Percentiles rank a stretch among this genome's conserved stretches.
These are phyloP conservation scores for Polymixis flavicincta DNA, from an alignment of 2,888 invertebrate species.

Conservation along the genomic window DNA sequence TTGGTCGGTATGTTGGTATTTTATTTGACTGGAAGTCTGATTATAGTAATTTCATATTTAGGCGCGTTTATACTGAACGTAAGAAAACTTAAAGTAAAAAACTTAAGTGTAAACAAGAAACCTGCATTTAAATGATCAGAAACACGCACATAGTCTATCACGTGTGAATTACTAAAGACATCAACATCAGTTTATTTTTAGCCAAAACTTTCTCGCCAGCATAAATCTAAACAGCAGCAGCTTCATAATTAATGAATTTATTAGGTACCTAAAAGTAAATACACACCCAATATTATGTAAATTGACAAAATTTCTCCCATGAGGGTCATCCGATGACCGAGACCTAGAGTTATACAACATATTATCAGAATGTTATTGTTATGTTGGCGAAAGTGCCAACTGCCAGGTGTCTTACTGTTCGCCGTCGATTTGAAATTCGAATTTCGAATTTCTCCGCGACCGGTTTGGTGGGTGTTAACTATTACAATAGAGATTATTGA, in stretches of 20 bases:
- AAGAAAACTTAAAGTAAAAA: neutral
- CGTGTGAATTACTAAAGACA: neutral
- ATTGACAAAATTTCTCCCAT: conserved; percentile 69
- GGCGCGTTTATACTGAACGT: neutral
- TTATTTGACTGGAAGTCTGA: neutral
- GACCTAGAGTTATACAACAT: conserved; percentile 81
- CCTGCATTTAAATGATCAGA: neutral
- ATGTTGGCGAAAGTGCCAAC: conserved; percentile 83
- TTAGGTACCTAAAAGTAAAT: conserved; percentile 42
- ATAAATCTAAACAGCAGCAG: conserved; percentile 27
- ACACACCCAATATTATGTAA: conserved; percentile 66
- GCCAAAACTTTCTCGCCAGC: conserved; percentile 40
- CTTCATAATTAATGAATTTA: conserved; percentile 47
- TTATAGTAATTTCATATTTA: neutral
- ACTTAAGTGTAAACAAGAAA: neutral
- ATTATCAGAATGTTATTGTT: conserved; percentile 68
- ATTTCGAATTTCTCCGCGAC: conserved; percentile 83
- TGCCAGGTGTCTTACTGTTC: conserved; percentile 72
- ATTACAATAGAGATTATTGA: conserved; percentile 57
- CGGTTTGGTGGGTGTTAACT: conserved; percentile 70
- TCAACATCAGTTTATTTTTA: neutral
- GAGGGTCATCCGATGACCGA: conserved; percentile 81
- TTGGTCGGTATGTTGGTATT: neutral
- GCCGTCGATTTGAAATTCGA: conserved; percentile 64
- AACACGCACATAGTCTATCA: neutral